A percentile compares a stretch with the other conserved stretches of the same genome.
These are phyloP conservation scores for Podilymbus podiceps DNA, from an alignment of 2,113 vertebrate genomes.

Conservation along the genomic window DNA sequence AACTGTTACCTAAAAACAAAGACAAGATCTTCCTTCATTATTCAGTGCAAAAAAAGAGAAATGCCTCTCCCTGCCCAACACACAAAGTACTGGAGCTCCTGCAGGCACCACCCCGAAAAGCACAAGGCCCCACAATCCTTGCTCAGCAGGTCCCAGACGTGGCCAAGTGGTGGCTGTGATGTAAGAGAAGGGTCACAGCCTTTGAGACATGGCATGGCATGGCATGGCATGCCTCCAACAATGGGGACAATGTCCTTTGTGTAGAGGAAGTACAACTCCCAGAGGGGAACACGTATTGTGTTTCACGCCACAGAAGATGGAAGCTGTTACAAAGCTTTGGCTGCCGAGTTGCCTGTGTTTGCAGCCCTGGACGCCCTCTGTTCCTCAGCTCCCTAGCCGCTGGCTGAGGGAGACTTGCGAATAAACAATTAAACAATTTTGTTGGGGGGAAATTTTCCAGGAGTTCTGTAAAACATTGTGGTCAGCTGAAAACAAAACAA, in stretches of 20 bases:
- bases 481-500: conserved; percentile 36
- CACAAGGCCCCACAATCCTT: neutral
- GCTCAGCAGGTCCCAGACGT: neutral
- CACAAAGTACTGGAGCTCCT: neutral
- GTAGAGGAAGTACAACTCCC: neutral
- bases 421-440: conserved; percentile 22
- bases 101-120: neutral
- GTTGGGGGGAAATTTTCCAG: neutral
- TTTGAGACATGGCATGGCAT: neutral
- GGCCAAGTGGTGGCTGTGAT: neutral
- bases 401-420: neutral
- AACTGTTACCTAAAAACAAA: neutral
- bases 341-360: neutral
- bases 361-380: neutral
- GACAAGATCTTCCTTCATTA: neutral
- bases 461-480: neutral
- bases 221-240: neutral
- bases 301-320: neutral
- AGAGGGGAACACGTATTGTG: neutral
- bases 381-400: neutral
- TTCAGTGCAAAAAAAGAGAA: neutral
- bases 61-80: rapidly evolving
- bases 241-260: neutral
- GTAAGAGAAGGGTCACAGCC: neutral
- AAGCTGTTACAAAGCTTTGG: neutral